Evolutionary conservation across 1,140 invertebrate genomes (phyloP).

Genomic region (Onthophagus taurus): DNA sequence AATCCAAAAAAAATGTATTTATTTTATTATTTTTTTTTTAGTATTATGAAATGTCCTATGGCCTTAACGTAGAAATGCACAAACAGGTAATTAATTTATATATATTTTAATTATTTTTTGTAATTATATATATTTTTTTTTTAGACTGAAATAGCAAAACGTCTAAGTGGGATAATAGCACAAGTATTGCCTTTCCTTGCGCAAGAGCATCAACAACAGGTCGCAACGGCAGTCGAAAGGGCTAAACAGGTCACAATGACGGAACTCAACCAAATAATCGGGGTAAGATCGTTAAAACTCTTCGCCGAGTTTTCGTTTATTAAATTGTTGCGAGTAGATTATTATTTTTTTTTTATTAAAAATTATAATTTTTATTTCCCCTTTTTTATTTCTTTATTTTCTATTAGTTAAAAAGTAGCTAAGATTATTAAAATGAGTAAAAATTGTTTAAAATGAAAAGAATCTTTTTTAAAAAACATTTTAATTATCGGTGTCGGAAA

Average conservation of each 20-base stretch:
- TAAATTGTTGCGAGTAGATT: background rate
- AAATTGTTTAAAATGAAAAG: too few species aligned
- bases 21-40: constrained; percentile 50
- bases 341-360: constrained; percentile 4
- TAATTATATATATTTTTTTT: constrained; percentile 36
- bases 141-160: constrained; percentile 89
- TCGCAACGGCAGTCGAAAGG: constrained; percentile 83
- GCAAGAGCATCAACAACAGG: constrained; percentile 91
- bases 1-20: constrained; percentile 8
- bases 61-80: constrained; percentile 98
- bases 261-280: constrained; percentile 81
- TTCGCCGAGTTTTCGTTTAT: constrained; percentile 1
- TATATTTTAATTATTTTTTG: background rate
- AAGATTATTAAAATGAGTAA: background rate
- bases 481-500: constrained; percentile 23
- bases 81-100: constrained; percentile 70
- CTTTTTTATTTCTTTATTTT: constrained; percentile 1
- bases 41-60: constrained; percentile 99
- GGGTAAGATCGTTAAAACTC: constrained; percentile 68
- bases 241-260: constrained; percentile 94
- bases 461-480: constrained; percentile 4
- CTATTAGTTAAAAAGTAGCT: constrained; percentile 6
- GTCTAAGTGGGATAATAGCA: constrained; percentile 81
- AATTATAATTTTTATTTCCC: background rate
- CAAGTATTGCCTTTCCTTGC: constrained; percentile 86